Evolutionary conservation across 2,888 invertebrate species (phyloP), one percentile per base, ranked within the genome.

Genomic region (Buathra laborator): DNA sequence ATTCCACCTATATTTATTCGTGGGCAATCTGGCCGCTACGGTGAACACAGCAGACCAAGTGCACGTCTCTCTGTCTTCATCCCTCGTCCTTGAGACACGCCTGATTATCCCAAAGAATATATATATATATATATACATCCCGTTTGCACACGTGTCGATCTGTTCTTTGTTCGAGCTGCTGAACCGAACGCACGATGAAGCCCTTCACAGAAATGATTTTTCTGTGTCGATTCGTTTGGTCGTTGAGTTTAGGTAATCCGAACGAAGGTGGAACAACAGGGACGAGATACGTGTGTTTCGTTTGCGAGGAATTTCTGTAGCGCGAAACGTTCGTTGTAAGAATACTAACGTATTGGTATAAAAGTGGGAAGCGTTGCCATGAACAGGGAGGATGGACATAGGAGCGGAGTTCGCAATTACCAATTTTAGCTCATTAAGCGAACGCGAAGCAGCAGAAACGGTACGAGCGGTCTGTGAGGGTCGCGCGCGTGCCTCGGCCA

Each of bases 361-460:
- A 44, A 56, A 74, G 12, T 59, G 53, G 6, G 12, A 43, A 10
- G 44, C 9, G 37, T 29, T 19, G 16, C 79, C 64, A 9, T 37
- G 24, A n/a, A 46, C 19, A 32, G 67, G 56, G 16, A 74, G 29
- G 44, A 43, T 64, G 56, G 68, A 59, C 24, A 71, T 24, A 48
- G 76, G 67, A 70, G 68, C 76, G 16, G 64, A 64, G 19, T 76
- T 76, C 10, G 76, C 76, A 81, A 81, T 81, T 76, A 76, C 75
- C 64, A 71, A 81, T 76, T 81, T 75, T 64, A 53, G 62, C 70
- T 81, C 75, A 76, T 76, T 81, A 76, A 76, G 70, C 48, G 75
- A 32, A 48, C 70, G 53, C 53, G 53, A 37, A 19, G 51, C 53
- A 48, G 24, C 44, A 24, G 59, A 43, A 67, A 74, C 19, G 43